phyloP scores from a whole-genome alignment of 2,888 invertebrate species.

The Trissolcus japonicus region DNA sequence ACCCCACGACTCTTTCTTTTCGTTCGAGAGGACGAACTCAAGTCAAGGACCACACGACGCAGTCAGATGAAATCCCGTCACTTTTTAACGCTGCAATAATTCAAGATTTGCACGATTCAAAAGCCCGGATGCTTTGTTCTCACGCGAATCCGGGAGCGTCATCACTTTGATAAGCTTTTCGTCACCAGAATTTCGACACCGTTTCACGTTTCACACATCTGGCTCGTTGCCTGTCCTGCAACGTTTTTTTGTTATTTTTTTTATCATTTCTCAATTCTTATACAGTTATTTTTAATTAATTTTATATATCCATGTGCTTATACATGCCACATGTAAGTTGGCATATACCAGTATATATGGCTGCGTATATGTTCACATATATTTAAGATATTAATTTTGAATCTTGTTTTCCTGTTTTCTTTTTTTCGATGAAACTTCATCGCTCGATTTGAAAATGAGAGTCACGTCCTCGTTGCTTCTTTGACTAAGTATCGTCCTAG shows the following conservation, averaged over 20 bases:
- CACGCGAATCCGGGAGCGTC: background rate
- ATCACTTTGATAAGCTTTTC: slow-evolving; percentile 24
- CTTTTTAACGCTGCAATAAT: slow-evolving; percentile 14
- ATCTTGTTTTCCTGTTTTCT: background rate
- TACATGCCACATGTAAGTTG: no score
- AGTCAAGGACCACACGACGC: background rate
- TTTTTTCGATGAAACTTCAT: slow-evolving; percentile 25
- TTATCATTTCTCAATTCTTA: no score
- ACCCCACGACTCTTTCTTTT: slow-evolving; percentile 59
- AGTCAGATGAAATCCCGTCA: slow-evolving; percentile 24
- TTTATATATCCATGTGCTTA: no score
- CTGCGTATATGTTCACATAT: background rate
- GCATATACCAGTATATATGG: no score
- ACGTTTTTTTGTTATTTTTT: no score
- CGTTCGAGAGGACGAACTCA: slow-evolving; percentile 47
- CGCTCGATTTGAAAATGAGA: slow-evolving; percentile 59
- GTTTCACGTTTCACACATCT: no score
- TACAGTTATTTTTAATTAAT: no score
- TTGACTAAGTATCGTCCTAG: slow-evolving; percentile 68
- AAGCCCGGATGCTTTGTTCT: background rate
- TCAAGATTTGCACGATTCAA: background rate
- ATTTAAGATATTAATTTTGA: no score
- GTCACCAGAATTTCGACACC: background rate
- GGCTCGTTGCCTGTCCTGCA: no score
- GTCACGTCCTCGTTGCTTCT: slow-evolving; percentile 66